Base-by-base conservation (phyloP, 2,113 vertebrate species). In the Brachyhypopomus gauderio region DNA sequence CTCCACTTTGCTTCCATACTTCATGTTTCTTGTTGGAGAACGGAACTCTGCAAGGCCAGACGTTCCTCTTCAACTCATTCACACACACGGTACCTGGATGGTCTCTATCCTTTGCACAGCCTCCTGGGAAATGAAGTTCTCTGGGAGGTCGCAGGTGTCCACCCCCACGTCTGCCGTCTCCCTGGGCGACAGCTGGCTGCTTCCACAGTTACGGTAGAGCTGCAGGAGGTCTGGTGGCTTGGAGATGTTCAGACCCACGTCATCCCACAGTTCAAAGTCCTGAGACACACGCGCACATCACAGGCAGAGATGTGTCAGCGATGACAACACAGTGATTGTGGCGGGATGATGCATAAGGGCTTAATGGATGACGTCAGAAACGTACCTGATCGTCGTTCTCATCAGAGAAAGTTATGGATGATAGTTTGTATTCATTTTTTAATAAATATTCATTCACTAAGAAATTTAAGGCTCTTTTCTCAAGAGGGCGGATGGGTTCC, bases 381-480 rank as follows among this genome's bases (percentile, higher is more conserved):
- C 17, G 83, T 27, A 99, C 98, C 97, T 99, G 98, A 89, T 99
- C 98, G 86, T 98, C 97, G 87, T 97, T 99, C 94, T 99, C 98
- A 95, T 99, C 98, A 74, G 98, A 99, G 94, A 99, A 99, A 2
- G 98, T 99, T 92, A 99, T 99, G 87, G 97, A 94, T 55, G 97
- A 97, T 80, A 99, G 96, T 85, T 99, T 99, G 91, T 97, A 96
- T 88, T 97, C 97, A 90, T 96, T 98, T 93, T 97, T 98, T 92
- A 99, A 94, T 93, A 99, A 97, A 96, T 97, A 99, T 89, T 99
- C 97, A 91, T 99, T 99, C 88, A 99, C 98, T 93, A 99, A 94
- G 93, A 99, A 99, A 93, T 99, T 98, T 93, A 99, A 95, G 91
- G 97, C 98, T 96, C 97, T 95, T 94, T 98, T 99, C 90, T 99